Base-by-base conservation (phyloP, 2,797 vertebrate species). In the Falco naumanni region DNA sequence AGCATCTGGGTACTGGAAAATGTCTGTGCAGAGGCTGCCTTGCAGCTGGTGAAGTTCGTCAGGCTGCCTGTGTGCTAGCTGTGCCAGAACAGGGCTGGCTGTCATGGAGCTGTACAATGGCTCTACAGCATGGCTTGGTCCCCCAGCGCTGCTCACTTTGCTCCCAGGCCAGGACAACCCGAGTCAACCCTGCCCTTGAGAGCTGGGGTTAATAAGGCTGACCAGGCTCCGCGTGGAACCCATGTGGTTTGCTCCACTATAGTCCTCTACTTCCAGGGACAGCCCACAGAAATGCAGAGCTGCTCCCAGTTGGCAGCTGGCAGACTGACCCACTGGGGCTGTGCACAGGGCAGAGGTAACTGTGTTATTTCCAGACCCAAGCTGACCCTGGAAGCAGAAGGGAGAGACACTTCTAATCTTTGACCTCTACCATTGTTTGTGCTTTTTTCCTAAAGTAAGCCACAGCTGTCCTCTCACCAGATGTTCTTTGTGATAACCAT, bases 391-490 rank as follows among this genome's bases (percentile, higher is more conserved):
- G 54, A 88, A 89, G n/a, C 41, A 91, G 64, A 93, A 89, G 74
- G 77, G 59, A 87, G 70, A 90, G 8, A 54, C 83, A 65, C 28
- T 57, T 89, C 59, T 95, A 37, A 84, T 85, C 91, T 96, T 93
- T 94, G 90, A 89, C 84, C 80, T 87, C 39, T 77, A 33, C 68
- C n/a, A 90, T 92, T 91, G 70, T 93, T 90, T 5, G 2, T 80
- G 84, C 20, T 39, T 87, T 88, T 90, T 88, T 88, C 47, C 3
- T 0, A 76, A 91, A 54, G 63, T 87, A 69, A 71, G 26, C 71
- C 50, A 77, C 71, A 94, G 74, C 63, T 82, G 66, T 82, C 20
- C 11, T 77, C 66, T 79, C 63, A 76, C 28, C 61, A 90, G 83
- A 53, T 95, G 86, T 37, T 87, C 66, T 92, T 85, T 33, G 33